Evolutionary conservation across 1,140 invertebrate species (phyloP), one percentile per base, ranked within the genome.

Genomic region (Drosophila murphyi): DNA sequence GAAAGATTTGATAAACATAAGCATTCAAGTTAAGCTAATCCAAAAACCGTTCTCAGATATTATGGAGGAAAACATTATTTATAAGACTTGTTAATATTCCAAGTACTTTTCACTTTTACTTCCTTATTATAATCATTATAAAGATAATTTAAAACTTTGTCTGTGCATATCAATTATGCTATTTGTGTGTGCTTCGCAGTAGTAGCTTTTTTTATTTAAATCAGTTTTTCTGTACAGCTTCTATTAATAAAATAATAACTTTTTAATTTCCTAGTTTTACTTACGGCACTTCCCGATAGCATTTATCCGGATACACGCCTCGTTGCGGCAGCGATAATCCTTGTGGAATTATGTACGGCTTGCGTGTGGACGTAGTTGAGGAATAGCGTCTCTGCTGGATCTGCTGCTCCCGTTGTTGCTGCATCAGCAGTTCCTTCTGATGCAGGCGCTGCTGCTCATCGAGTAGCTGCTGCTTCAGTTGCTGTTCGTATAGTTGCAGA

Each of bases 221-320:
- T 20, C 20, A 20, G 20, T 20, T 20, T 20, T 20, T 20, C 20
- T 20, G 20, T 20, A 20, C 20, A 20, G 20, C 20, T 20, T 20
- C 20, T 1, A 20, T 20, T 20, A 20, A 20, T 20, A 20, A 20
- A 20, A 20, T 20, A 20, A 20, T 20, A 20, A 20, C 20, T 20
- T 20, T 20, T 1, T 20, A 20, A 20, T 20, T 12, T 7, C 7
- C 4, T 50, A 5, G n/a, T 32, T 48, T 20, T 34, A 91, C 90
- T 90, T 80, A 92, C 90, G 90, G 90, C 60, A 92, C 90, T 92
- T 92, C 90, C n/a, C 88, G 82, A 35, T 45, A 67, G 48, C 90
- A 92, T 60, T 92, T 92, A 0, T 77, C 57, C 47, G 90, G 82
- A 73, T 86, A 76, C 2, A 82, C 72, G 7, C 88, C 77, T 1